A percentile compares a stretch with the other conserved stretches of the same genome.
phyloP scores from a whole-genome alignment of 92 coral and sea anemone genomes.

The Parazoanthus swiftii region DNA sequence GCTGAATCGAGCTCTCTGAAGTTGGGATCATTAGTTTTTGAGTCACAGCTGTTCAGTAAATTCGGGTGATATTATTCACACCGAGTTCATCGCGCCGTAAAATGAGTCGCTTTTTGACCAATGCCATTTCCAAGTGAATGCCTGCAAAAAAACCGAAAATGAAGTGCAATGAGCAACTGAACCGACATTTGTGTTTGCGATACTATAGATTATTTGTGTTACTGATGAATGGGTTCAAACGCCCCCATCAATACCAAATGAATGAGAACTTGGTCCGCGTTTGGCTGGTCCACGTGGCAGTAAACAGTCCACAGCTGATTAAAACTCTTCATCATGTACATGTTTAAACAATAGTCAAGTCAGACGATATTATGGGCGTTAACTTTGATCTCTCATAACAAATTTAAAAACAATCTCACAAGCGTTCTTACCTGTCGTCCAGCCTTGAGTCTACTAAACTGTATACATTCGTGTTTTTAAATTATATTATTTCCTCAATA shows the following conservation, averaged over 20 bases:
- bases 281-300: conserved; percentile 31
- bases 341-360: not conserved
- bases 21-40: not conserved
- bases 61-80: not conserved
- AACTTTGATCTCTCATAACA: not conserved
- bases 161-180: conserved; percentile 26
- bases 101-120: not conserved
- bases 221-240: not conserved
- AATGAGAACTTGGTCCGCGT: not conserved
- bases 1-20: not conserved
- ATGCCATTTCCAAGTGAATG: not conserved
- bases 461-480: not conserved
- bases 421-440: not conserved
- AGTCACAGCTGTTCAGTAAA: not conserved
- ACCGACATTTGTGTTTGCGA: conserved; percentile 2
- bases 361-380: not conserved
- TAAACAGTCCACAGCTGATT: conserved; percentile 1
- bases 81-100: not conserved
- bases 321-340: not conserved
- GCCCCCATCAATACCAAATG: conserved; percentile 9
- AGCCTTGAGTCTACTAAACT: not conserved
- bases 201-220: conserved; percentile 1
- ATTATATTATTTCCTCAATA: not conserved
- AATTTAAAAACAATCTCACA: not conserved
- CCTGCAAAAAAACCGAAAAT: conserved; percentile 5